Evolutionary conservation across 1,140 invertebrate species (phyloP), one percentile per base, ranked within the genome.

Genomic region (Zaprionus gabonicus): DNA sequence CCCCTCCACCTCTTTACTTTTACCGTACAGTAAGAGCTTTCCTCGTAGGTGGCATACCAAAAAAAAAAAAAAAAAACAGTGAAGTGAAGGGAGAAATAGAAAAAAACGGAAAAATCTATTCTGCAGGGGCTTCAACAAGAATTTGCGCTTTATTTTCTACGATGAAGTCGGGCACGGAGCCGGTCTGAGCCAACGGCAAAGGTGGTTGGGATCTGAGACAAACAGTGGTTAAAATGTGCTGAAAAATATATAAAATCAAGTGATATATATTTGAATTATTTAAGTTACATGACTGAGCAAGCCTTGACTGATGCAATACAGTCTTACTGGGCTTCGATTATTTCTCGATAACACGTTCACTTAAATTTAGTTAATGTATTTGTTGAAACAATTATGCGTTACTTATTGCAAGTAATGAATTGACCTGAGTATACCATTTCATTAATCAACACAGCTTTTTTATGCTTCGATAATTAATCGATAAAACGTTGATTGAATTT

Each of bases 141-240:
- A 88, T 79, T 81, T 87, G 81, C 81, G 77, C 81, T 83, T 78
- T 76, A 73, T 84, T 79, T 90, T 81, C 57, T 71, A 74, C 63
- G 66, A 51, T 68, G 36, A 88, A 81, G 81, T 73, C 74, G 70
- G 59, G 76, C 70, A 51, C 12, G 46, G 20, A 62, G 71, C 27
- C 4, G 79, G 74, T 63, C 56, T 23, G 41, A 59, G 44, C 34
- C 17, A 58, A 20, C 31, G 67, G 31, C 69, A 23, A 69, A 69
- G 65, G 34, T 69, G 71, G 46, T 68, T 74, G 46, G 17, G 41
- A 53, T 23, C 28, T 59, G 65, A 74, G 72, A 58, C 51, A 53
- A 71, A 64, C 59, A 31, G 44, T 71, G 67, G 58, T 46, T 53
- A 25, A 20, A 62, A 64, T 41, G 4, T 57, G 46, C 0, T 5